phyloP scores from a whole-genome alignment of 2,888 invertebrate genomes.

The Tribolium freemani region DNA sequence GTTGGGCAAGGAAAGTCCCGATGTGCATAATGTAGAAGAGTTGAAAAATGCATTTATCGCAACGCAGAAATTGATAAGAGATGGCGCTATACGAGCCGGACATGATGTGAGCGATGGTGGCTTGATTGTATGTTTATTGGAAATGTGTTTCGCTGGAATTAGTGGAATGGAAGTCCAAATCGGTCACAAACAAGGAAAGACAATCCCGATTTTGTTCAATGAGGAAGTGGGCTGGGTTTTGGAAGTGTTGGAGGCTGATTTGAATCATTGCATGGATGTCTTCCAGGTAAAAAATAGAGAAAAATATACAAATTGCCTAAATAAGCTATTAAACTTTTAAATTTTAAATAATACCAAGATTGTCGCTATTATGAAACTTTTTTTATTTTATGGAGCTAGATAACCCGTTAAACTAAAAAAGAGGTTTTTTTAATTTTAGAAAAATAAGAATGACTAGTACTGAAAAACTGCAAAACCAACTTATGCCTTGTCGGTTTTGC shows the following conservation, averaged over 20 bases:
- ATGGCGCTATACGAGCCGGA: constrained; percentile 81
- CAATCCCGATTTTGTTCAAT: constrained; percentile 81
- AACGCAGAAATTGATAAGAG: constrained; percentile 87
- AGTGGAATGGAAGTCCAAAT: constrained; percentile 82
- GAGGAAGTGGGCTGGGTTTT: constrained; percentile 91
- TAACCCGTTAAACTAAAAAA: too few relatives aligned
- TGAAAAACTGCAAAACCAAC: too few relatives aligned
- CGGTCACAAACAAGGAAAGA: constrained; percentile 70
- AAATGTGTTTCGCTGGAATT: constrained; percentile 97
- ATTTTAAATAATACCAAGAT: too few relatives aligned
- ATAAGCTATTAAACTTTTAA: too few relatives aligned
- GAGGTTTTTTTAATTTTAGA: too few relatives aligned
- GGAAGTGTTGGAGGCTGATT: constrained; percentile 75
- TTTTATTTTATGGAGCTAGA: too few relatives aligned
- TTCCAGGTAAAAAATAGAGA: constrained; percentile 73
- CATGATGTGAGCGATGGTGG: constrained; percentile 99
- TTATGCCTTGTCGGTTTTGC: too few relatives aligned
- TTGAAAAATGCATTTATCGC: constrained; percentile 84
- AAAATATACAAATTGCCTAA: too few relatives aligned
- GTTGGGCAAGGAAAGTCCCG: constrained; percentile 77
- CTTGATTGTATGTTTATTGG: constrained; percentile 87
- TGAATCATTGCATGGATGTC: constrained; percentile 73
- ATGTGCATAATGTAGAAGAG: constrained; percentile 79
- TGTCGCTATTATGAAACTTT: too few relatives aligned
- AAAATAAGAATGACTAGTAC: too few relatives aligned